These are phyloP conservation scores for Cybosia mesomella DNA, from an alignment of 2,888 invertebrate genomes.

Conservation along the genomic window DNA sequence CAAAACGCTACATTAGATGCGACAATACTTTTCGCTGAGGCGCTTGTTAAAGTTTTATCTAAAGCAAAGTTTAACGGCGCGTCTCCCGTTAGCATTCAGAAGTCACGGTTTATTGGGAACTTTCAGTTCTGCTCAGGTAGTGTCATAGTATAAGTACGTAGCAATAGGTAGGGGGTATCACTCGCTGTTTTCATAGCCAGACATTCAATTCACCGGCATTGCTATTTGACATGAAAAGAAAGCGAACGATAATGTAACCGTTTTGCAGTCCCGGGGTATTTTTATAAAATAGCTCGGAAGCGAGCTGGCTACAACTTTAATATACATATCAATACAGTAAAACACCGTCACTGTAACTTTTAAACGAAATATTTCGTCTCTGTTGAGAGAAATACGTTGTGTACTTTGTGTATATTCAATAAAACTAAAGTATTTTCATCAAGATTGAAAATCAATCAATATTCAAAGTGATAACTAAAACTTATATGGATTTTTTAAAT, in stretches of 20 bases:
- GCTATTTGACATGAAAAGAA: constrained; percentile 77
- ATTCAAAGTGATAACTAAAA: neutral
- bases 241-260: constrained; percentile 59
- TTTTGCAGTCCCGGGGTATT: constrained; percentile 48
- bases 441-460: neutral
- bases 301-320: constrained; percentile 21
- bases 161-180: constrained; percentile 44
- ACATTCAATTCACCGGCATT: constrained; percentile 72
- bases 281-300: constrained; percentile 42
- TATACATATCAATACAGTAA: neutral
- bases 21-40: constrained; percentile 51
- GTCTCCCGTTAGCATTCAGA: constrained; percentile 68
- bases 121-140: constrained; percentile 60
- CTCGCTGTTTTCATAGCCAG: constrained; percentile 67
- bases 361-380: neutral
- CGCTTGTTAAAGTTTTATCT: constrained; percentile 66
- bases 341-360: neutral
- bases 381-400: neutral
- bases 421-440: neutral
- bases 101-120: constrained; percentile 73
- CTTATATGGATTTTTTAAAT: neutral
- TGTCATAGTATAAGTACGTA: constrained; percentile 19
- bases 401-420: neutral
- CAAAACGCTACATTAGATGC: constrained; percentile 3
- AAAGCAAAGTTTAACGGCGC: constrained; percentile 64